Conservation (phyloP, 2,113 vertebrate species). For the Heloderma charlesbogerti region DNA sequence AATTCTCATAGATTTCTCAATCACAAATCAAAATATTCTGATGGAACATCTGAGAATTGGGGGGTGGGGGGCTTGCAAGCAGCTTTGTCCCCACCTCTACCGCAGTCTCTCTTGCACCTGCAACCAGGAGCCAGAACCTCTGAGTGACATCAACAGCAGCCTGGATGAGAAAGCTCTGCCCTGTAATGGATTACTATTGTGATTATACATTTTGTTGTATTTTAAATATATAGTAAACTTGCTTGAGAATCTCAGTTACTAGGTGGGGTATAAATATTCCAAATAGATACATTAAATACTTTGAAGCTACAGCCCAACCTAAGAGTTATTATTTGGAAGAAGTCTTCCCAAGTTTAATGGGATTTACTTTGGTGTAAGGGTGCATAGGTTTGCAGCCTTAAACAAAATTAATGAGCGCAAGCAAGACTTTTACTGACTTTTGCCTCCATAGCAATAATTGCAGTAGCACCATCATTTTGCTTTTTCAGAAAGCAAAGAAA, state of each 20-base stretch:
- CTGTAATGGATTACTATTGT: not conserved
- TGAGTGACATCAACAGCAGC: not conserved
- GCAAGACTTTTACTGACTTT: constrained; percentile 1
- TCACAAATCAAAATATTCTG: not conserved
- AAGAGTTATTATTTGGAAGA: not conserved
- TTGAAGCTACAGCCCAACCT: not conserved
- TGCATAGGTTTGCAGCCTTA: not conserved
- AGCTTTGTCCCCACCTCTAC: not conserved
- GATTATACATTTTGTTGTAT: not conserved
- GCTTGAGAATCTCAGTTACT: not conserved
- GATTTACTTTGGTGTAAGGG: not conserved
- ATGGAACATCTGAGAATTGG: no score
- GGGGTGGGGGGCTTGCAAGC: not conserved
- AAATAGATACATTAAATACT: not conserved
- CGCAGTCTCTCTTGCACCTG: not conserved
- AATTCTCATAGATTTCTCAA: not conserved
- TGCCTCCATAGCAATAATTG: constrained; percentile 3
- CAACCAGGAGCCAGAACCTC: not conserved
- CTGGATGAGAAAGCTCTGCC: not conserved
- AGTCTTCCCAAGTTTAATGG: not conserved
- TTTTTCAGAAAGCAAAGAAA: constrained; percentile 12
- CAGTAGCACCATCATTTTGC: not conserved
- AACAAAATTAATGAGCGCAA: constrained; percentile 9
- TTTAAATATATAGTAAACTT: constrained; percentile 1
- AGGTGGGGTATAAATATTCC: not conserved